Evolutionary conservation across 2,797 vertebrate species (phyloP).

Genomic region (Argya squamiceps): DNA sequence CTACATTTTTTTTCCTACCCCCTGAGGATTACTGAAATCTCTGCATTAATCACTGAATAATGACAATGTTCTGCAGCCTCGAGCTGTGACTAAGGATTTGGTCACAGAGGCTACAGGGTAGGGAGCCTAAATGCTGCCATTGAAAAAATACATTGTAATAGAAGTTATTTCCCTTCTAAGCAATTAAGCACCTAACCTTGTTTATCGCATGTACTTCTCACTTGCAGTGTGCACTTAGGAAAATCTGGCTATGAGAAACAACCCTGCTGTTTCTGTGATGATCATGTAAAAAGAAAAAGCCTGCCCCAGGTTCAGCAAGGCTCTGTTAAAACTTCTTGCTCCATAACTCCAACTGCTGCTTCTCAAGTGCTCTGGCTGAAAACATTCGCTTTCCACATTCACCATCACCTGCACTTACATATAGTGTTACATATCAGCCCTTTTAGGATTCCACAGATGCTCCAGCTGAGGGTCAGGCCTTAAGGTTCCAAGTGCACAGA

Average conservation of each 20-base stretch:
- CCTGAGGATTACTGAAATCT: slow-evolving; percentile 27
- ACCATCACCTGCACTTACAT: not conserved
- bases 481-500: not conserved
- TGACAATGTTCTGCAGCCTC: not conserved
- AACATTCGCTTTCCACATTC: not conserved
- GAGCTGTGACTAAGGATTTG: slow-evolving; percentile 16
- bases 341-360: not conserved
- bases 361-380: not conserved
- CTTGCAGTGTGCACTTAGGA: not conserved
- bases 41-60: slow-evolving; percentile 32
- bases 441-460: not conserved
- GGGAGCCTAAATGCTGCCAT: not conserved
- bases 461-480: not conserved
- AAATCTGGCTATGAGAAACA: not conserved
- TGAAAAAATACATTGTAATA: not conserved
- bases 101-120: not conserved
- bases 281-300: not conserved
- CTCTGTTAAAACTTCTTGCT: not conserved
- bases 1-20: not conserved
- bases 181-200: not conserved
- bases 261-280: not conserved
- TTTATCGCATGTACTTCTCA: not conserved
- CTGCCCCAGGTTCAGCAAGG: not conserved
- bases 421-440: not conserved
- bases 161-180: not conserved